Conservation (phyloP, 2,888 invertebrate genomes). For the Drosophila heteroneura region DNA sequence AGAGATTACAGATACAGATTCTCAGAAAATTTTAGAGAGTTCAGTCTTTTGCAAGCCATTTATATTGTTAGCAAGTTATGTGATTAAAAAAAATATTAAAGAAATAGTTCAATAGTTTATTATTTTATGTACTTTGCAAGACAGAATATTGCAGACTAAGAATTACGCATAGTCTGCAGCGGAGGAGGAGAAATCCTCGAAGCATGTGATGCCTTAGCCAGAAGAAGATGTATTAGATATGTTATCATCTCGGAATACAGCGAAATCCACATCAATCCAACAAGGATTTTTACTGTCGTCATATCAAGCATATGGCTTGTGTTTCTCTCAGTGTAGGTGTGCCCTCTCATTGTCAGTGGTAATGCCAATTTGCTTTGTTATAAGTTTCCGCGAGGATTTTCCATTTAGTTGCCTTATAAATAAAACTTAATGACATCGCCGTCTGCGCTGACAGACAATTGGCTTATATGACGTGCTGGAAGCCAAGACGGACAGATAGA, state of each 20-base stretch:
- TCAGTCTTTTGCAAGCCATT: too few species aligned
- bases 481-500: conserved; percentile 1
- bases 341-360: conserved; percentile 1
- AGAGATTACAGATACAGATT: too few species aligned
- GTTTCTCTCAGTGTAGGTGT: conserved; percentile 7
- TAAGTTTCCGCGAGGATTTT: conserved; percentile 87
- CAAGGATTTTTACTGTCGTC: not conserved
- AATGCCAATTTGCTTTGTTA: conserved; percentile 73
- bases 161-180: too few species aligned
- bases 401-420: conserved; percentile 94
- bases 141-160: accelerated
- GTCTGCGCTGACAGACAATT: conserved; percentile 74
- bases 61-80: not conserved
- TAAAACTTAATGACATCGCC: conserved; percentile 91
- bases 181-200: not conserved
- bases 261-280: not conserved
- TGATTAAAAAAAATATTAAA: not conserved
- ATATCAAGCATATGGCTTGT: too few species aligned
- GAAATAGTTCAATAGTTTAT: not conserved
- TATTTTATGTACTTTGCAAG: not conserved
- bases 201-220: not conserved
- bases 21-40: too few species aligned
- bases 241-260: not conserved
- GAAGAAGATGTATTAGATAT: accelerated
- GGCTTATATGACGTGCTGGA: conserved; percentile 63